Base-by-base conservation (phyloP, 2,888 invertebrate genomes). In the Sminthurides aquaticus region DNA sequence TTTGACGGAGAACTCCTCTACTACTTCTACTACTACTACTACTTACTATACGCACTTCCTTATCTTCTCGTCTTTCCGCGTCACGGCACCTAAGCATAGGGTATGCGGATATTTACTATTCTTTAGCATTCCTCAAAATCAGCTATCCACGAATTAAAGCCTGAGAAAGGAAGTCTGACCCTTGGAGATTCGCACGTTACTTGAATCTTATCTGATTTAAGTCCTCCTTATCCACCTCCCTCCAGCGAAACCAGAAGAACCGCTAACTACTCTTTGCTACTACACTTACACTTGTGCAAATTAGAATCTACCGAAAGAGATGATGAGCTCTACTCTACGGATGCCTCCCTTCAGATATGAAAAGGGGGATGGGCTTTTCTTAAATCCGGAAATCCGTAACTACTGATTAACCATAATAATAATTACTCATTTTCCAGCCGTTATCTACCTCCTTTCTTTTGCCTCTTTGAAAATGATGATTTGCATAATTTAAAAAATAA, bases 81-180 rank as follows among this genome's bases (percentile, higher is more conserved):
- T 60, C 52, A 60, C 28, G 60, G 52, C 26, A 8, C 49, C 49
- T 60, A 52, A 49, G 49, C 60, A 52, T 22, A 11, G 22, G 49
- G 60, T 60, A 60, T 60, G 60, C 60, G 60, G 60, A 60, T 27
- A 60, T 60, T 58, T 52, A n/a, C 28, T 43, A 29, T 43, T 43
- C 3, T 58, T 43, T 24, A 29, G 27, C 29, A 57, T 28, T 28
- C 27, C 26, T 26, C 24, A 18, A 26, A 3, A 24, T 57, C 27
- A 58, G 25, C 22, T 20, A 34, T 18, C 58, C 22, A 57, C 22
- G 48, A 25, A 43, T 2, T 58, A n/a, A 27, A 60, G 60, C 52
- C 26, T 60, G 60, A 52, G 60, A 60, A 60, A 48, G 52, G 49
- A 27, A 52, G 52, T 60, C 52, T 49, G 60, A 27, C 24, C 27